A percentile compares a stretch with the other conserved stretches of the same genome.
phyloP scores from a whole-genome alignment of 2,113 vertebrate species.

The Trinectes maculatus region DNA sequence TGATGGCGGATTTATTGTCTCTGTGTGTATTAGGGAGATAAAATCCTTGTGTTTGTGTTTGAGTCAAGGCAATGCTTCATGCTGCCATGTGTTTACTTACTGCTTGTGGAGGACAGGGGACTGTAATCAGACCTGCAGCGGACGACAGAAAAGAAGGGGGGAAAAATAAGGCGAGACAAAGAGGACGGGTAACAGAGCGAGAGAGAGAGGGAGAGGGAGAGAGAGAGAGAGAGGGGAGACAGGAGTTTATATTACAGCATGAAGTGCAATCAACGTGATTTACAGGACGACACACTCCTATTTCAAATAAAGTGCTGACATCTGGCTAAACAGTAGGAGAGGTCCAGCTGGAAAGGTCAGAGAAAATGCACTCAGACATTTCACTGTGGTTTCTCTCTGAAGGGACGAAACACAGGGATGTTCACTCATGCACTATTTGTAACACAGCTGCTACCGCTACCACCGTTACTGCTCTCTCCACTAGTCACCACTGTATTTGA shows the following conservation, averaged over 20 bases:
- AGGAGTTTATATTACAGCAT: conserved; percentile 61
- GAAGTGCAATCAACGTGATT: conserved; percentile 47
- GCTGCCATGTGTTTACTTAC: conserved; percentile 84
- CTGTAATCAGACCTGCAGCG: conserved; percentile 92
- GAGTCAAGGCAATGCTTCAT: conserved; percentile 2
- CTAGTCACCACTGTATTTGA: background rate
- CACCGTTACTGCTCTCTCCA: background rate
- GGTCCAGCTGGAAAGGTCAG: conserved; percentile 46
- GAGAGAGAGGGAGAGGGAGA: conserved; percentile 13
- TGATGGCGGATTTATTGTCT: conserved; percentile 43
- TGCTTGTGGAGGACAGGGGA: conserved; percentile 91
- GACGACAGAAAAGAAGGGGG: conserved; percentile 21
- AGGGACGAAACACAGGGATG: conserved; percentile 18
- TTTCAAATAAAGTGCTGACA: conserved; percentile 62
- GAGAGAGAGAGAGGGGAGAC: conserved; percentile 57
- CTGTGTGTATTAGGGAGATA: conserved; percentile 38
- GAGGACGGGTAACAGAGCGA: background rate
- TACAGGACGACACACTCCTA: conserved; percentile 45
- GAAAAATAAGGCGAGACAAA: background rate
- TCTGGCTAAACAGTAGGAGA: conserved; percentile 56
- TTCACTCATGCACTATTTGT: background rate
- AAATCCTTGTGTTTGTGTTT: conserved; percentile 23
- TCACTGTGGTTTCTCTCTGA: conserved; percentile 20
- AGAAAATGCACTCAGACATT: conserved; percentile 29
- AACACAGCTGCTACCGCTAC: background rate